A percentile compares a stretch with the other conserved stretches of the same genome.
phyloP scores from a whole-genome alignment of 1,140 invertebrate genomes.

The Oppia nitens region DNA sequence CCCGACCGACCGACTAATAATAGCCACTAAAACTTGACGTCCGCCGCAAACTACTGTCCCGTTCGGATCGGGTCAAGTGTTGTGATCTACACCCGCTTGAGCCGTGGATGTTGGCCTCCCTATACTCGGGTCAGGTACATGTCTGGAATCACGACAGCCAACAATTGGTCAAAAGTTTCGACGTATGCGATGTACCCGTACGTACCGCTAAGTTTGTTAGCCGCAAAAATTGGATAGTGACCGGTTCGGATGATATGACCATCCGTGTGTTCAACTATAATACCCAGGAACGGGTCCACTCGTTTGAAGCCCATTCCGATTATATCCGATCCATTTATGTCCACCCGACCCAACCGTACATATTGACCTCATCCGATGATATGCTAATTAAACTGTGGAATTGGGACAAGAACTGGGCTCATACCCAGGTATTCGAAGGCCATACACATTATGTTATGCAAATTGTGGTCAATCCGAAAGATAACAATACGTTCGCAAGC shows the following conservation, averaged over 20 bases:
- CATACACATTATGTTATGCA: slow-evolving; percentile 99
- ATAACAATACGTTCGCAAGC: slow-evolving; percentile 99
- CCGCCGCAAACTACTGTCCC: slow-evolving; percentile 86
- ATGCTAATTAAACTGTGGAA: slow-evolving; percentile 99
- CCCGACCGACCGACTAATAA: not conserved
- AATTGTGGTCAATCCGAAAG: slow-evolving; percentile 98
- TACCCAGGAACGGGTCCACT: slow-evolving; percentile 82
- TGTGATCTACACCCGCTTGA: slow-evolving; percentile 93
- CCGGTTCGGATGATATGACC: slow-evolving; percentile 62
- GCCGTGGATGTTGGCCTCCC: slow-evolving; percentile 92
- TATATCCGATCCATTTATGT: slow-evolving; percentile 91
- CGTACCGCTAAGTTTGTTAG: slow-evolving; percentile 87
- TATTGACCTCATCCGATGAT: slow-evolving; percentile 94
- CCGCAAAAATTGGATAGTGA: slow-evolving; percentile 95
- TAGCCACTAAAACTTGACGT: slow-evolving; percentile 91
- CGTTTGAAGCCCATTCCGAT: slow-evolving; percentile 96
- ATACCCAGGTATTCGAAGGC: slow-evolving; percentile 92
- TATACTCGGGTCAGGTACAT: slow-evolving; percentile 98
- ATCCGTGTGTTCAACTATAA: slow-evolving; percentile 97
- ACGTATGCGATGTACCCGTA: slow-evolving; percentile 89
- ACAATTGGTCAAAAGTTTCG: slow-evolving; percentile 80
- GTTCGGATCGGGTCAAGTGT: slow-evolving; percentile 94
- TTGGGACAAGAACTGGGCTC: slow-evolving; percentile 95
- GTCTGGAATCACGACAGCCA: slow-evolving; percentile 98
- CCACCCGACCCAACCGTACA: slow-evolving; percentile 91